These are phyloP conservation scores for Gymnoscopelus braueri DNA, from an alignment of 2,797 vertebrate genomes.

Conservation along the genomic window DNA sequence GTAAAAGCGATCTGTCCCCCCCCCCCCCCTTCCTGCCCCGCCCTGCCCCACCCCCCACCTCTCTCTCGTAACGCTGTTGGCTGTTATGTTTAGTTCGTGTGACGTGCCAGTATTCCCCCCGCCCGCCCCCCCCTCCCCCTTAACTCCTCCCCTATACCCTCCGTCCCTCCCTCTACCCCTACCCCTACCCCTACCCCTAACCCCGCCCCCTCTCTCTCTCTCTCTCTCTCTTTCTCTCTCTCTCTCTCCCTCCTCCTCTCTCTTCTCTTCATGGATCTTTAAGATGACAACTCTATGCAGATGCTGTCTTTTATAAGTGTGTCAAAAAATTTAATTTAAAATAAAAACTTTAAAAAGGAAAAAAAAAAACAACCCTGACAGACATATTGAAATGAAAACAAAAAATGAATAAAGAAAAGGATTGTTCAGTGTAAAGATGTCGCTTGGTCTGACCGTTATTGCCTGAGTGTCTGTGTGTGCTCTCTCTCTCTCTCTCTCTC, in stretches of 20 bases:
- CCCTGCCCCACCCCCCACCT: constrained; percentile 36
- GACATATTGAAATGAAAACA: constrained; percentile 84
- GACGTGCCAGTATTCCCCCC: constrained; percentile 74
- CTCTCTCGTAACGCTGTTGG: constrained; percentile 78
- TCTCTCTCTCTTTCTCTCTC: constrained; percentile 27
- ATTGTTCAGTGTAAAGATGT: constrained; percentile 83
- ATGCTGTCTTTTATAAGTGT: constrained; percentile 91
- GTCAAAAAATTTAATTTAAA: constrained; percentile 86
- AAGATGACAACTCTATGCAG: constrained; percentile 91
- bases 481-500: too few species aligned
- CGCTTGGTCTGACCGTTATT: constrained; percentile 43
- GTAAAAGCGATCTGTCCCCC: constrained; percentile 81
- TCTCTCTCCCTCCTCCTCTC: constrained; percentile 28
- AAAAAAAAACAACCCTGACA: constrained; percentile 81
- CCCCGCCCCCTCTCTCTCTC: constrained; percentile 20
- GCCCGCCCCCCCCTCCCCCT: constrained; percentile 27
- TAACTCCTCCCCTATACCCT: constrained; percentile 28
- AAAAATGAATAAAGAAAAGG: constrained; percentile 86
- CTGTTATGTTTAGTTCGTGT: constrained; percentile 81
- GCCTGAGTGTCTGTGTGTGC: constrained; percentile 12
- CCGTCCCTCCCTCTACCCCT: constrained; percentile 42
- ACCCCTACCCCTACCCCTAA: constrained; percentile 7
- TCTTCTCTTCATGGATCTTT: constrained; percentile 83
- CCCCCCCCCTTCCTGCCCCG: constrained; percentile 24
- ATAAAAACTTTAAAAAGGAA: constrained; percentile 73